Evolutionary conservation across 2,888 invertebrate species (phyloP).

Genomic region (Dolomedes plantarius): DNA sequence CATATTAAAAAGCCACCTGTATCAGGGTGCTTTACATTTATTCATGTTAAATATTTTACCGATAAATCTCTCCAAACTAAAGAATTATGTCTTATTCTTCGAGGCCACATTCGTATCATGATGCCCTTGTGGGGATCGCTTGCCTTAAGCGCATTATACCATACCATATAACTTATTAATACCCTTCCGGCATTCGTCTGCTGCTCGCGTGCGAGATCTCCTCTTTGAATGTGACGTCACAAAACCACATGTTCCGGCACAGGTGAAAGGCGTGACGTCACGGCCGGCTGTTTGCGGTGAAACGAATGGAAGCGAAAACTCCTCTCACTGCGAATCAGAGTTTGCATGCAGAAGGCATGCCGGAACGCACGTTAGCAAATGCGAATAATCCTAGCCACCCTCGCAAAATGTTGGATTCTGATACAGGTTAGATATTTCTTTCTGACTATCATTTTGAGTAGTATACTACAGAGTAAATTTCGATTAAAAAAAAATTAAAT

Average conservation of each 20-base stretch:
- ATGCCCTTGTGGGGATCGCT: no score
- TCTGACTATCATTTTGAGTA: no score
- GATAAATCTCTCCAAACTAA: no score
- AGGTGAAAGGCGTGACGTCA: neutral
- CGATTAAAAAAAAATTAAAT: no score
- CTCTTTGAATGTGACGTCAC: neutral
- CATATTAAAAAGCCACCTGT: no score
- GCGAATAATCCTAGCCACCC: constrained; percentile 46
- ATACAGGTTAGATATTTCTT: constrained; percentile 52
- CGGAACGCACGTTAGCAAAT: constrained; percentile 31
- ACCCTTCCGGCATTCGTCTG: neutral
- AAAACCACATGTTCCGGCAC: neutral
- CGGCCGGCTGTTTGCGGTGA: neutral
- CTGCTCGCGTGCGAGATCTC: neutral
- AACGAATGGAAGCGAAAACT: neutral
- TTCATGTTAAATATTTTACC: no score
- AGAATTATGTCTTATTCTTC: no score
- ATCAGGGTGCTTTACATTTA: no score
- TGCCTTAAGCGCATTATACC: no score
- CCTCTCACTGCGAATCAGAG: neutral
- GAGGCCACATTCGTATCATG: no score
- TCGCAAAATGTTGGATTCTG: constrained; percentile 57
- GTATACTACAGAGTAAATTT: no score
- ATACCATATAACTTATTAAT: no score
- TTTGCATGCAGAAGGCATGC: constrained; percentile 34